Evolutionary conservation across 2,797 vertebrate genomes (phyloP).

Genomic region (Sparidentex hasta): DNA sequence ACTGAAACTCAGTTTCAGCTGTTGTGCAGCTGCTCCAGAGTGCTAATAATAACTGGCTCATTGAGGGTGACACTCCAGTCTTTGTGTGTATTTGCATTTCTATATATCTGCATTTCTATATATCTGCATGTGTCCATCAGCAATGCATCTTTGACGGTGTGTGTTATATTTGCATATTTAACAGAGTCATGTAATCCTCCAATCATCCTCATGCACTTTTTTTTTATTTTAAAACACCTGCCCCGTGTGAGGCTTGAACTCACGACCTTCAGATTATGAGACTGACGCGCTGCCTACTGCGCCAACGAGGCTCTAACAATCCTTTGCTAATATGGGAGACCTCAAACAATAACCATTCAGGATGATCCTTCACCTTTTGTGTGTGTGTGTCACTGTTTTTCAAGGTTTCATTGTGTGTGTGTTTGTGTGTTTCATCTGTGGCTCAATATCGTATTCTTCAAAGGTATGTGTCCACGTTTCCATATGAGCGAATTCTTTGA

Average conservation of each 20-base stretch:
- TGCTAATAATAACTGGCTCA: conserved; percentile 47
- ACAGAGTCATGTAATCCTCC: too few relatives aligned
- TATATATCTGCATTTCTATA: background rate
- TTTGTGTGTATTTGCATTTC: background rate
- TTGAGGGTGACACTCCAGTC: conserved; percentile 26
- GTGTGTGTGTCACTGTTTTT: background rate
- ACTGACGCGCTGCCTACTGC: background rate
- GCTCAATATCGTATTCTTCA: background rate
- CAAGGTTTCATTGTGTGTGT: background rate
- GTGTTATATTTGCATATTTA: background rate
- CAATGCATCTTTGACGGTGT: background rate
- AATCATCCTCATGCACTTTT: background rate
- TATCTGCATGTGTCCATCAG: conserved; percentile 3
- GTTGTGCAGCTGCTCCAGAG: conserved; percentile 55
- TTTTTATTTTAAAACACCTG: background rate
- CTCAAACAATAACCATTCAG: background rate
- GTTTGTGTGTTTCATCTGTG: background rate
- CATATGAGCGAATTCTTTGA: background rate
- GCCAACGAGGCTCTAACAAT: background rate
- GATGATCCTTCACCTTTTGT: background rate
- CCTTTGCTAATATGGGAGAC: too few relatives aligned
- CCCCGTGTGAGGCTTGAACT: background rate
- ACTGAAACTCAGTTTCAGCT: conserved; percentile 58
- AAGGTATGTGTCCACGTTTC: background rate
- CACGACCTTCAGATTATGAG: background rate